phyloP scores from a whole-genome alignment of 2,113 vertebrate species.

The Chelonoidis abingdonii region DNA sequence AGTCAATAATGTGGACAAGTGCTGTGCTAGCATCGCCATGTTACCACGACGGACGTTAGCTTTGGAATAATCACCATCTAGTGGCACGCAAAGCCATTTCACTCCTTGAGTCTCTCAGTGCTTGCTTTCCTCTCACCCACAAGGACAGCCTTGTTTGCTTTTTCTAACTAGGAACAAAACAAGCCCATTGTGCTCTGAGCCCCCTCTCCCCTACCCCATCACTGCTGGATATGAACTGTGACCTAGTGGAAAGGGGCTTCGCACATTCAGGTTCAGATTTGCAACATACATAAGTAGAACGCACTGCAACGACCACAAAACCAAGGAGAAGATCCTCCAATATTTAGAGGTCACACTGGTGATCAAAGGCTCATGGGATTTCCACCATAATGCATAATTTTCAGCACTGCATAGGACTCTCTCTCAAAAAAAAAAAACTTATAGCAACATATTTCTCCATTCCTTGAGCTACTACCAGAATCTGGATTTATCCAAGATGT shows the following conservation, averaged over 20 bases:
- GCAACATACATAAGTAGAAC: neutral
- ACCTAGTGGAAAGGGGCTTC: neutral
- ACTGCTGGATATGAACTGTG: neutral
- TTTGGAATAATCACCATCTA: conserved; percentile 61
- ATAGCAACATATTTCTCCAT: neutral
- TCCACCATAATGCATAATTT: fast-evolving
- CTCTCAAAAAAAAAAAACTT: neutral
- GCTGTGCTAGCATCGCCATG: neutral
- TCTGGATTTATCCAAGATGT: neutral
- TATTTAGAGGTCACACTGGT: too few relatives aligned
- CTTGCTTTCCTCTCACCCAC: neutral
- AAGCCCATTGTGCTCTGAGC: neutral
- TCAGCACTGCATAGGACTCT: neutral
- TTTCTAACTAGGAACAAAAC: fast-evolving
- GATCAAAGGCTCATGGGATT: neutral
- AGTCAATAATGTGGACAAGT: fast-evolving
- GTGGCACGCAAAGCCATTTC: conserved; percentile 37
- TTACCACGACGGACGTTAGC: neutral
- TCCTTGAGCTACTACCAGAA: neutral
- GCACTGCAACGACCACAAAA: neutral
- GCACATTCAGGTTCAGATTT: neutral
- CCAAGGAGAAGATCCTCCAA: neutral
- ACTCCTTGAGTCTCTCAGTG: neutral
- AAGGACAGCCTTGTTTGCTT: neutral
- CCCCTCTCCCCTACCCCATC: neutral